phyloP scores from a whole-genome alignment of 2,113 vertebrate species.

The Petroica traversi region DNA sequence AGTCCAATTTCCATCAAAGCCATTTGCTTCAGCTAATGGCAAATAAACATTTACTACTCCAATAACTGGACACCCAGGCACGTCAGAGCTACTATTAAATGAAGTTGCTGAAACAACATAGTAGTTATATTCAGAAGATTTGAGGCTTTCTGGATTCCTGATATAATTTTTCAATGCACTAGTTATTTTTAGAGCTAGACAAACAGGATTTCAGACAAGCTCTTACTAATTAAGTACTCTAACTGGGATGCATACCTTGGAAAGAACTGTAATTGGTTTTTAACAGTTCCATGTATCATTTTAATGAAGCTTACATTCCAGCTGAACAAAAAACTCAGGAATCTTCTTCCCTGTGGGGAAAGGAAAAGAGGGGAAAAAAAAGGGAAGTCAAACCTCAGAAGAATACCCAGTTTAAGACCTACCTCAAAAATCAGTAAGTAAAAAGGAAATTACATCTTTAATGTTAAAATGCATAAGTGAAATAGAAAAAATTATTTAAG shows the following conservation, averaged over 20 bases:
- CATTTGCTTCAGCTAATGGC: neutral
- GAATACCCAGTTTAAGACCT: neutral
- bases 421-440: neutral
- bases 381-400: neutral
- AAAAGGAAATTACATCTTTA: neutral
- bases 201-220: neutral
- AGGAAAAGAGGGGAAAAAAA: neutral
- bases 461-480: neutral
- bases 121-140: neutral
- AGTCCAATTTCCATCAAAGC: neutral
- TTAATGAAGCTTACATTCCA: conserved; percentile 90
- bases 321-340: conserved; percentile 90
- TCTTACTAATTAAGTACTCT: neutral
- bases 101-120: neutral
- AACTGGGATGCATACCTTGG: conserved; percentile 79
- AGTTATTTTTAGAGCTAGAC: neutral
- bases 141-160: neutral
- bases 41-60: neutral
- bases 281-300: conserved; percentile 91
- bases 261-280: conserved; percentile 89
- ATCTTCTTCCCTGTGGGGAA: conserved; percentile 85
- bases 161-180: neutral
- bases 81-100: neutral
- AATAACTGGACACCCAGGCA: neutral
- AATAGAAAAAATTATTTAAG: neutral